Percentiles rank a stretch among this genome's conserved stretches.
Evolutionary conservation across 1,140 invertebrate genomes (phyloP).

Genomic region (Calliphora vicina): DNA sequence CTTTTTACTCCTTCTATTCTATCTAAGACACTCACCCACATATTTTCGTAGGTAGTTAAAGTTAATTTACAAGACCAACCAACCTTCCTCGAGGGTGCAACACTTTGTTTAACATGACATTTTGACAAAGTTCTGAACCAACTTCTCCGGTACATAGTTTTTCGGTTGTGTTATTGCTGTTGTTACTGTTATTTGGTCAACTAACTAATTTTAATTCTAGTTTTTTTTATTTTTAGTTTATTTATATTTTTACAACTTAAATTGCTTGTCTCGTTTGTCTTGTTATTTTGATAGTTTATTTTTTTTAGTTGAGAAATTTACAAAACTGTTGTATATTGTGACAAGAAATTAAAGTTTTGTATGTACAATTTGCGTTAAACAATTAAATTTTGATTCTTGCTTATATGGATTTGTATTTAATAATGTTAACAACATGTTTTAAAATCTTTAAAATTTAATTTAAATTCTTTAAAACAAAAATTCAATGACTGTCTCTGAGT

Average conservation of each 20-base stretch:
- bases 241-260: not conserved
- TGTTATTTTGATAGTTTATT: not conserved
- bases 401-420: too few species aligned
- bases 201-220: not conserved
- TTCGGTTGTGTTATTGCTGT: too few species aligned
- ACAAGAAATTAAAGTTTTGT: too few species aligned
- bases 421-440: too few species aligned
- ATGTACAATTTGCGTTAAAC: too few species aligned
- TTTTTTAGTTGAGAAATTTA: too few species aligned
- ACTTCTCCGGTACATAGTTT: not conserved
- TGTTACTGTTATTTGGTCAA: not conserved
- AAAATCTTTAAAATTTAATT: too few species aligned
- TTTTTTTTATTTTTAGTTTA: not conserved
- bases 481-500: too few species aligned
- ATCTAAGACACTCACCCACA: not conserved
- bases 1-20: not conserved
- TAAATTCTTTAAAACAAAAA: too few species aligned
- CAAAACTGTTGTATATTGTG: too few species aligned
- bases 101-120: constrained; percentile 13
- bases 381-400: too few species aligned
- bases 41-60: not conserved
- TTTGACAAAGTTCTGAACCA: not conserved
- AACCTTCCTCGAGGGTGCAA: not conserved
- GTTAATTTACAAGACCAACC: not conserved
- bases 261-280: not conserved